Conservation (phyloP, 2,797 vertebrate species). For the Danio kyathit region DNA sequence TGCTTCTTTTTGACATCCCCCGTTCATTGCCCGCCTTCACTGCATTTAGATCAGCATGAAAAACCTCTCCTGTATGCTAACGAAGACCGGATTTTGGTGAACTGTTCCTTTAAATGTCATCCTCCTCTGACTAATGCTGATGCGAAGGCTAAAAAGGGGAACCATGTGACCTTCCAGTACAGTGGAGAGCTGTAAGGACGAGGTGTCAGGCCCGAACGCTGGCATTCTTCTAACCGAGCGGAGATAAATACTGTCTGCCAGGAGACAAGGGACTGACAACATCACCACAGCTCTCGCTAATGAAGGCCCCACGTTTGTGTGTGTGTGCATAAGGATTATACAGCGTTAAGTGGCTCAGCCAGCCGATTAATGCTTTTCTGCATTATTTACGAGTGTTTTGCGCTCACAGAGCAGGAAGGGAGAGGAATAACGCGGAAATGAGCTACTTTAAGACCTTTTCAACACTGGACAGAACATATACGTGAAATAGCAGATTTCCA, state of each 20-base stretch:
- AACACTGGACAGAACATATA: no score
- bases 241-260: slow-evolving; percentile 57
- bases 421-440: background rate
- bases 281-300: slow-evolving; percentile 56
- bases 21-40: background rate
- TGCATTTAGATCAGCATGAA: background rate
- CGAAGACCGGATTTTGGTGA: background rate
- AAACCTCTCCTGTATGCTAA: background rate
- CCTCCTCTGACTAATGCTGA: slow-evolving; percentile 20
- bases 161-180: slow-evolving; percentile 37
- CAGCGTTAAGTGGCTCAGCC: slow-evolving; percentile 61
- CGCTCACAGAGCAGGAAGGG: slow-evolving; percentile 14
- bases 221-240: slow-evolving; percentile 51
- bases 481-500: no score
- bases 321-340: slow-evolving; percentile 39
- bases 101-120: slow-evolving; percentile 9
- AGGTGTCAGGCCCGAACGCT: slow-evolving; percentile 41
- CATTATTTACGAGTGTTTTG: slow-evolving; percentile 63
- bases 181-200: slow-evolving; percentile 16
- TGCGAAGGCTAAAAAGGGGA: slow-evolving; percentile 49
- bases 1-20: background rate
- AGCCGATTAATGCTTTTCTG: slow-evolving; percentile 68
- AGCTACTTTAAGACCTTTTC: background rate
- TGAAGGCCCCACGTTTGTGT: slow-evolving; percentile 49
- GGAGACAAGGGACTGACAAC: slow-evolving; percentile 57